Evolutionary conservation across 2,113 vertebrate genomes (phyloP), one percentile per base, ranked within the genome.

Genomic region (Pollachius pollachius): DNA sequence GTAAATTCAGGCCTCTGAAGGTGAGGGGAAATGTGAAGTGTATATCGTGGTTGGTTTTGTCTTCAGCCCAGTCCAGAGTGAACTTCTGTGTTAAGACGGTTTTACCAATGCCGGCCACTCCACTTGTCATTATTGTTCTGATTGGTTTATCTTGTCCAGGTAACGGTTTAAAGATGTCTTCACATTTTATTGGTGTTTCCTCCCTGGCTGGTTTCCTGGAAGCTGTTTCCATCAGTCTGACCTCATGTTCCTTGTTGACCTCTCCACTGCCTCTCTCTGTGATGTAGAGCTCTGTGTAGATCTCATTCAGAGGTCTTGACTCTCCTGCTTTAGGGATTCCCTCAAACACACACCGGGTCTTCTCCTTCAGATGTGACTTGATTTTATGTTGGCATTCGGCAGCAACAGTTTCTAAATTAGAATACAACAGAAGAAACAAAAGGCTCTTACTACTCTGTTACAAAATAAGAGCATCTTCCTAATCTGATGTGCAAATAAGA

Each of bases 261-360:
- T 60, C 37, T 37, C 34, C 56, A 72, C 15, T 34, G 11, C 34
- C 73, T 57, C 52, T 52, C 13, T 72, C 73, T 69, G 70, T 80
- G 69, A 80, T 76, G 59, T 63, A 62, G 64, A 67, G 61, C 68
- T 70, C 68, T 70, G 68, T 70, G 59, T 70, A 70, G 68, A 70
- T 5, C 3, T 57, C 15, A 57, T 57, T 57, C 54, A 57, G 54
- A 57, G 1, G 15, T 57, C 16, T 57, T 57, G 54, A 16, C 4
- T n/a, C 9, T n/a, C 54, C 54, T 57, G 54, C 54, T 57, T 57
- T 57, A 57, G 54, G 17, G 0, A 57, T 57, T n/a, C 54, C 54
- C 54, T 57, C 54, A 57, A 57, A 57, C 54, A 57, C 54, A 57
- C 12, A 1, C 54, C 4, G 1, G 54, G 13, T 13, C 54, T 57